These are phyloP conservation scores for Callopanchax toddi DNA, from an alignment of 2,113 vertebrate species.

Conservation along the genomic window DNA sequence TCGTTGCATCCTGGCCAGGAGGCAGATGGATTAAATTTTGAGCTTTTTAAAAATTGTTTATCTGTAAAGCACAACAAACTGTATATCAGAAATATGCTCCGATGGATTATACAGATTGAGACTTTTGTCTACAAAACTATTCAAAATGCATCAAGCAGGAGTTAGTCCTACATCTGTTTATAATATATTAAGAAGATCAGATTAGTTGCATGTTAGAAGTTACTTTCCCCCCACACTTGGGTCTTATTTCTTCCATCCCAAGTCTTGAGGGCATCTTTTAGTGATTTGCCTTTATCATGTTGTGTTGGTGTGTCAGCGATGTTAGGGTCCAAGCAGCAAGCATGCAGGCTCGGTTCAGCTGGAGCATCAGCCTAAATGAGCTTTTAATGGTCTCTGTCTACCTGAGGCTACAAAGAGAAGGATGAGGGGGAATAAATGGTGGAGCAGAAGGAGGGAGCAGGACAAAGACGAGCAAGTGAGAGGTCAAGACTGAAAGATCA, in stretches of 20 bases:
- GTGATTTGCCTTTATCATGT: not conserved
- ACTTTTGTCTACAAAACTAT: constrained; percentile 19
- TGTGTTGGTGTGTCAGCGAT: constrained; percentile 36
- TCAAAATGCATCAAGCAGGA: constrained; percentile 1
- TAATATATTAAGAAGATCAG: too few relatives aligned
- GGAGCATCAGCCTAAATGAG: constrained; percentile 69
- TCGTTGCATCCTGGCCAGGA: constrained; percentile 21
- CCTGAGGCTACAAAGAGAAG: constrained; percentile 53
- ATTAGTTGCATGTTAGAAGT: too few relatives aligned
- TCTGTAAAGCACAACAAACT: constrained; percentile 35
- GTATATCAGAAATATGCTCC: constrained; percentile 42
- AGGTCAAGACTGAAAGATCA: constrained; percentile 10
- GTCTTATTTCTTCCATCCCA: not conserved
- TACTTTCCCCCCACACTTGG: not conserved
- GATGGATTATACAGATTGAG: constrained; percentile 57
- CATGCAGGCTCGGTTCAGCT: constrained; percentile 54
- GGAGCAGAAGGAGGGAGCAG: constrained; percentile 1
- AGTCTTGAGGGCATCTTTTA: constrained; percentile 18
- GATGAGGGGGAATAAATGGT: constrained; percentile 1
- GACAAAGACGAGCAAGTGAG: constrained; percentile 6
- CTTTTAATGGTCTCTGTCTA: constrained; percentile 72
- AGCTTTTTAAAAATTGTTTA: constrained; percentile 17
- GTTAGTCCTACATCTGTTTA: not conserved
- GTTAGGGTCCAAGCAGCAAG: constrained; percentile 54
- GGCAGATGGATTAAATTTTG: constrained; percentile 53